These are phyloP conservation scores for Morphnarchus princeps DNA, from an alignment of 2,113 vertebrate species.

Conservation along the genomic window DNA sequence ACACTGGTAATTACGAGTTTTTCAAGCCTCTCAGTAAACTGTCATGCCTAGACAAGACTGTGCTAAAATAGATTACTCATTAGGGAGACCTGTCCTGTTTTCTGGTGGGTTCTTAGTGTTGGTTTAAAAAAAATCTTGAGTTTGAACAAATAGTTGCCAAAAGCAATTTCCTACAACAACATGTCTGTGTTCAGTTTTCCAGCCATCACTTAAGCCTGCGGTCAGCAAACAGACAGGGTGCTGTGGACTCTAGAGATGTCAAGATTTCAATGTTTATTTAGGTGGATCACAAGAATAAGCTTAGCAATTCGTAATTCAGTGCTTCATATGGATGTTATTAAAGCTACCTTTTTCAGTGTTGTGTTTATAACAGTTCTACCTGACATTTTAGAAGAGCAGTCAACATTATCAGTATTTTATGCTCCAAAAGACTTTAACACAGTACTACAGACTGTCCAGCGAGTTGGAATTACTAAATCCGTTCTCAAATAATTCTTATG, in stretches of 20 bases:
- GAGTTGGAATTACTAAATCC: background rate
- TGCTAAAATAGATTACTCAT: constrained; percentile 99
- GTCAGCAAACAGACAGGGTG: constrained; percentile 78
- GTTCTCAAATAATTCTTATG: background rate
- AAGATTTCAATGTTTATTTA: constrained; percentile 58
- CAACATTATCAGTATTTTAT: background rate
- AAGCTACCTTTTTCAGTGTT: constrained; percentile 17
- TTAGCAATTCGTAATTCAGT: constrained; percentile 6
- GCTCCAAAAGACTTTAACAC: background rate
- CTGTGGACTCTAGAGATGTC: constrained; percentile 73
- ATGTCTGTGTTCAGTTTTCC: constrained; percentile 82
- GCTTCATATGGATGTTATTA: constrained; percentile 19
- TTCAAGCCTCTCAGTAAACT: constrained; percentile 99
- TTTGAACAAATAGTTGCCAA: constrained; percentile 99
- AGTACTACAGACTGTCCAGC: background rate
- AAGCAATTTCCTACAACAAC: constrained; percentile 98
- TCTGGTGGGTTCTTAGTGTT: constrained; percentile 93
- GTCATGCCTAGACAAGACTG: constrained; percentile 99
- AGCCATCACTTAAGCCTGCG: constrained; percentile 80
- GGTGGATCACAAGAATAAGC: constrained; percentile 29
- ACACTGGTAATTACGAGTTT: constrained; percentile 99
- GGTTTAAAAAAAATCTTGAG: constrained; percentile 85
- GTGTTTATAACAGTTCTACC: constrained; percentile 20
- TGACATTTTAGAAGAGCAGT: background rate
- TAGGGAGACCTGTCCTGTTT: constrained; percentile 99